Evolutionary conservation across 2,113 vertebrate species (phyloP).

Genomic region (Prionailurus bengalensis): DNA sequence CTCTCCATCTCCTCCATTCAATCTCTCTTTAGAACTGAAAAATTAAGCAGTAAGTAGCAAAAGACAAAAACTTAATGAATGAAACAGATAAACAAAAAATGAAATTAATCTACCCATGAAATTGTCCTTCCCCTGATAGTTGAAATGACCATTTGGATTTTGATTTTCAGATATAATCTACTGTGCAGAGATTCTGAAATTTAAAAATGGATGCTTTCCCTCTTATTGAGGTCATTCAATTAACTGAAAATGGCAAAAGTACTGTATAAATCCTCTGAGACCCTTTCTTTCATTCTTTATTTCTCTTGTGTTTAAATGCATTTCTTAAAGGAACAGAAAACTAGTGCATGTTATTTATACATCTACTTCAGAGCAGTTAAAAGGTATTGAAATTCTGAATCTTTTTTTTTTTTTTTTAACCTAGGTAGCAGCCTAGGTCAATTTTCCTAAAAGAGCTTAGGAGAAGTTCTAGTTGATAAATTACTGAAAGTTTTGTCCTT

Average conservation of each 20-base stretch:
- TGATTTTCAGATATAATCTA: constrained; percentile 66
- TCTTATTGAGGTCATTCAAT: constrained; percentile 76
- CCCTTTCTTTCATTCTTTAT: constrained; percentile 44
- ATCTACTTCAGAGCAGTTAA: constrained; percentile 7
- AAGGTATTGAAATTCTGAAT: neutral
- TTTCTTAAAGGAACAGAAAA: neutral
- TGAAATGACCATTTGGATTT: constrained; percentile 50
- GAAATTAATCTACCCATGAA: constrained; percentile 42
- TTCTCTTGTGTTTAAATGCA: constrained; percentile 38
- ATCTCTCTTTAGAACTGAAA: neutral
- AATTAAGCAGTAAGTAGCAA: neutral
- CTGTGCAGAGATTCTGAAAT: constrained; percentile 50
- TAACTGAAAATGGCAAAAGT: constrained; percentile 62
- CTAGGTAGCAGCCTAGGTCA: neutral
- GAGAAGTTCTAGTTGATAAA: neutral
- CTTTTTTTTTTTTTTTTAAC: neutral
- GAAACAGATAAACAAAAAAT: constrained; percentile 46
- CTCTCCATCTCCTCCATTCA: neutral
- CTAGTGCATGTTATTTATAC: constrained; percentile 30
- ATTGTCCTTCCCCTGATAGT: neutral
- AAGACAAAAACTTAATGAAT: constrained; percentile 57
- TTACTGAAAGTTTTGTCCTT: constrained; percentile 9
- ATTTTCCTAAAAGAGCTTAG: neutral
- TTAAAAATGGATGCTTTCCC: constrained; percentile 56
- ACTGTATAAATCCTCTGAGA: constrained; percentile 16